These are phyloP conservation scores for Amphibalanus amphitrite DNA, from an alignment of 1,140 invertebrate genomes.

Conservation along the genomic window DNA sequence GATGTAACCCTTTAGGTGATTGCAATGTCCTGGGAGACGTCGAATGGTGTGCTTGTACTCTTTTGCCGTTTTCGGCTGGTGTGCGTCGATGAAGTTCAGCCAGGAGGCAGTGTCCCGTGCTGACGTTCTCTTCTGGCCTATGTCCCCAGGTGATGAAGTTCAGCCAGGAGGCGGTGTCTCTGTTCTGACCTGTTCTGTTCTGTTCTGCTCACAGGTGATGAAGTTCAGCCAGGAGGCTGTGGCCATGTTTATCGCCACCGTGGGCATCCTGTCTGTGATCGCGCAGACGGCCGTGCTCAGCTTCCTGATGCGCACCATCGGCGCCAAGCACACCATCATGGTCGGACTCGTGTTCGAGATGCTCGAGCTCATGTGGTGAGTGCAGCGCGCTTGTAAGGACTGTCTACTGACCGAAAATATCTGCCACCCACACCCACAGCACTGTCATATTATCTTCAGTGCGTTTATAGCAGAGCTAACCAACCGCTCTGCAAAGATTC, in stretches of 20 bases:
- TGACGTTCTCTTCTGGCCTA: neutral
- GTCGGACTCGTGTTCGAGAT: slow-evolving; percentile 90
- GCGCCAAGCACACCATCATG: slow-evolving; percentile 94
- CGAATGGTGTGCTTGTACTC: too few relatives aligned
- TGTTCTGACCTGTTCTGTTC: slow-evolving; percentile 6
- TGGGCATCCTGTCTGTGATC: slow-evolving; percentile 88
- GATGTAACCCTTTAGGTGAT: too few relatives aligned
- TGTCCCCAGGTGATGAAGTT: neutral
- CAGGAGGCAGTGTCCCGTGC: neutral
- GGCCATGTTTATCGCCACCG: slow-evolving; percentile 91
- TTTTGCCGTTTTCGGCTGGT: too few relatives aligned
- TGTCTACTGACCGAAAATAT: too few relatives aligned
- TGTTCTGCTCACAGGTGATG: slow-evolving; percentile 47
- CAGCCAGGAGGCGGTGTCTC: neutral
- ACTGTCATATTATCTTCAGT: too few relatives aligned
- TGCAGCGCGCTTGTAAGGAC: too few relatives aligned
- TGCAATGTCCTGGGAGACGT: too few relatives aligned
- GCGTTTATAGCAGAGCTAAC: too few relatives aligned
- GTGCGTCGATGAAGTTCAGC: too few relatives aligned
- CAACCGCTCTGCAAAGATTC: too few relatives aligned
- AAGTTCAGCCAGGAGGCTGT: slow-evolving; percentile 88
- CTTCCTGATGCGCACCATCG: slow-evolving; percentile 74
- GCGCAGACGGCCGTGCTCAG: slow-evolving; percentile 74
- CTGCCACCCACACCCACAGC: too few relatives aligned
- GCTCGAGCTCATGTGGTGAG: slow-evolving; percentile 74